Evolutionary conservation across 2,113 vertebrate genomes (phyloP).

Genomic region (Burhinus bistriatus): DNA sequence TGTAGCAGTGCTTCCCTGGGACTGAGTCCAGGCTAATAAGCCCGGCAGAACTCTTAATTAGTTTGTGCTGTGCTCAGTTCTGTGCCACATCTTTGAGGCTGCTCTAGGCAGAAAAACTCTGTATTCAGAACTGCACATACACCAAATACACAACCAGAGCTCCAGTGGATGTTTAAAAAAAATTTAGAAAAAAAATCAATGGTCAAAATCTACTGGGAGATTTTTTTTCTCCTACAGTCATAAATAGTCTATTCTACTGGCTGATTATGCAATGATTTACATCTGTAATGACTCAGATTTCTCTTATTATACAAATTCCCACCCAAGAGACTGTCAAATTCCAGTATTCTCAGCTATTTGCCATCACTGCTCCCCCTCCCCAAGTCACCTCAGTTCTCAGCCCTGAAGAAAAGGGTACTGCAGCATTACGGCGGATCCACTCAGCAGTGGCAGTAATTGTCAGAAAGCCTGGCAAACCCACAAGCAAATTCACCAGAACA

Average conservation of each 20-base stretch:
- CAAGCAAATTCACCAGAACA: background rate
- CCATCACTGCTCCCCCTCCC: background rate
- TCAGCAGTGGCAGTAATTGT: background rate
- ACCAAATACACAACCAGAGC: background rate
- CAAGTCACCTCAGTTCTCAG: background rate
- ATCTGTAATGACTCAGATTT: background rate
- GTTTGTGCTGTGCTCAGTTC: background rate
- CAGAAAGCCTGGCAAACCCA: background rate
- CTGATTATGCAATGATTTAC: background rate
- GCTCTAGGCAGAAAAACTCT: background rate
- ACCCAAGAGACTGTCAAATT: background rate
- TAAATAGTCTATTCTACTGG: background rate
- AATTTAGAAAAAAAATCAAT: background rate
- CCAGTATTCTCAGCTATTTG: background rate
- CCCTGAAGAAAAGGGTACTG: background rate
- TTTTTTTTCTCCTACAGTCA: background rate
- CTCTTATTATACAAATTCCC: background rate
- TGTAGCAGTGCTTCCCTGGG: background rate
- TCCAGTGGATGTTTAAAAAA: background rate
- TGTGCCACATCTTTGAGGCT: background rate
- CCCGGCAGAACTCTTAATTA: accelerated
- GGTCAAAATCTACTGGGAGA: background rate
- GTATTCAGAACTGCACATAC: background rate
- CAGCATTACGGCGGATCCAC: background rate
- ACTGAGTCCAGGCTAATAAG: background rate